Base-by-base conservation (phyloP, 2,797 vertebrate species). In the Chelidonichthys spinosus region DNA sequence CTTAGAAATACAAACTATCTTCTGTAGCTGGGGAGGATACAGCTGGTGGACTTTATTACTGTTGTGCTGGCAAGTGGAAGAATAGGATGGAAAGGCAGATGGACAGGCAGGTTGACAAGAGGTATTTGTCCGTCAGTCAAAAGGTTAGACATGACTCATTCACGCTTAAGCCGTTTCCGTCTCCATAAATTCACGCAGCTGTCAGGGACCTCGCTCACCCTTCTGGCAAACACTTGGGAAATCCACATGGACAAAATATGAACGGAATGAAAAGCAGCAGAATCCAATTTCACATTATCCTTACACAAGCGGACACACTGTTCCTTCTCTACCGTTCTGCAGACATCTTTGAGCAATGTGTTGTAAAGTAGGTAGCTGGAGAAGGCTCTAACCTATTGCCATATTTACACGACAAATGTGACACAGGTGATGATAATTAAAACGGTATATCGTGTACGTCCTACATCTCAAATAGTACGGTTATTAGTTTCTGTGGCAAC, bases 111-210 rank as follows among this genome's bases (percentile, higher is more conserved):
- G 66, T 46, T 69, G 82, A 85, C 79, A 43, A 25, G 59, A 60
- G 60, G 36, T 71, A 76, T 67, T 76, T 77, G 64, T 83, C 59
- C 2, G 2, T 66, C 74, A 82, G 74, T 77, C 75, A 84, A 84
- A 25, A 85, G 72, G 76, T 85, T 76, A 63, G 70, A 81, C 60
- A 78, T 82, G 73, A 87, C 55, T 90, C 79, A 90, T 76, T 61
- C 39, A 39, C 35, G 6, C 33, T n/a, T 47, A 82, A 80, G 62
- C 72, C 15, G 53, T 63, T 60, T 77, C 73, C 44, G 76, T 32
- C 76, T 74, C 62, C 47, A 46, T 9, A 53, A 66, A 62, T 53
- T 70, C 39, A 70, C 55, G 76, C 52, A 74, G 61, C 71, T 82
- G 75, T 78, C 83, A 81, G 54, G 25, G 15, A 67, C 53, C 9